These are phyloP conservation scores for Anoplophora glabripennis DNA, from an alignment of 1,140 invertebrate genomes.

Conservation along the genomic window DNA sequence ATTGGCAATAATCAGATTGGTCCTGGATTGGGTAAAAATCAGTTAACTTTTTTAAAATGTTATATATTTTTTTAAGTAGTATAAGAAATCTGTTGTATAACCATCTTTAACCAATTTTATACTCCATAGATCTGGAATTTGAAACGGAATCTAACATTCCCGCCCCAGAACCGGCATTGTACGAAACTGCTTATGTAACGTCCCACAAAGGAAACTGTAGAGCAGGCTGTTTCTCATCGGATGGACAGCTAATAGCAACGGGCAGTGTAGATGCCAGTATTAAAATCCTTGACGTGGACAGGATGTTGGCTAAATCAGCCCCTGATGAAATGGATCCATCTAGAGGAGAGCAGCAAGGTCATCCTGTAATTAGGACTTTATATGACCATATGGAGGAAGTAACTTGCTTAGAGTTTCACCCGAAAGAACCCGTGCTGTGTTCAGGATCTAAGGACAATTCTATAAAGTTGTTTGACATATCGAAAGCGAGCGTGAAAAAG, in stretches of 20 bases:
- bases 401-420: constrained; percentile 95
- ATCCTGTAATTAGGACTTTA: constrained; percentile 97
- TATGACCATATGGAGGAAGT: constrained; percentile 99
- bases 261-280: constrained; percentile 98
- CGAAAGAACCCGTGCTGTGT: constrained; percentile 85
- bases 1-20: constrained; percentile 70
- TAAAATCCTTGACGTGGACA: constrained; percentile 96
- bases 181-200: constrained; percentile 98
- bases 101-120: neutral
- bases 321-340: constrained; percentile 75
- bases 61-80: neutral
- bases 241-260: constrained; percentile 95
- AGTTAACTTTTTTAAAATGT: constrained; percentile 2
- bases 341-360: constrained; percentile 81
- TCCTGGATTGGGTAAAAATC: constrained; percentile 68
- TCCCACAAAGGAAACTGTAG: constrained; percentile 96
- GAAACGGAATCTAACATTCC: constrained; percentile 88
- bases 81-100: constrained; percentile 3
- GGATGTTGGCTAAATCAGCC: constrained; percentile 93
- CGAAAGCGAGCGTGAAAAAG: constrained; percentile 97
- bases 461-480: constrained; percentile 96
- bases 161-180: constrained; percentile 90
- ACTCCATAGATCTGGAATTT: constrained; percentile 81
- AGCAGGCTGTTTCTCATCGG: constrained; percentile 89
- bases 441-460: constrained; percentile 93